Base-by-base conservation (phyloP, 2,888 invertebrate species). In the Alviniconcha strummeri region DNA sequence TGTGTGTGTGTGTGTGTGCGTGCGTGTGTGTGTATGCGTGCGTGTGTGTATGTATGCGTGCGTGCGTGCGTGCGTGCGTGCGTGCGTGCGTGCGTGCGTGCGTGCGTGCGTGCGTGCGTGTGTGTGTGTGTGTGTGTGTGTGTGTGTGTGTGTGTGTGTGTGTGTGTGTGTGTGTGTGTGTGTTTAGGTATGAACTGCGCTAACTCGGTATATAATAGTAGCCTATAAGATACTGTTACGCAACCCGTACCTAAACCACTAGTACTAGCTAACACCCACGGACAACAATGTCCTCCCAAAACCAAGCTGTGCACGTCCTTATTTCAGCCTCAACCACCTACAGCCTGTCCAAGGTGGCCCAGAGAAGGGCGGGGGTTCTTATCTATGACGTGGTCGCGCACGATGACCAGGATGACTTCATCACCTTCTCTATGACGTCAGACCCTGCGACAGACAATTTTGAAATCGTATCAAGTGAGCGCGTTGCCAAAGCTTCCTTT, bases 341-440 rank as follows among this genome's bases (percentile, higher is more conserved):
- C 36, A 36, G 36, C 36, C 36, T 36, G 3, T 36, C 36, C 36
- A 36, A 36, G 36, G 36, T 36, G 36, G 36, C 36, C 36, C 36
- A 36, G 3, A 36, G 36, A 36, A 77, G n/a, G 9, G 76, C 76
- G 4, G 76, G 76, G 2, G 3, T 9, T 11, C 4, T 9, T 1
- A 57, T 77, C 57, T 54, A n/a, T 13, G 76, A 77, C 9, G 57
- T 77, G 57, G 7, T 57, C 36, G 76, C 54, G 13, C 36, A 52
- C 11, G 81, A 81, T 17, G 74, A 57, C 36, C 57, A 81, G 19
- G 60, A 54, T 15, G 81, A 81, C n/a, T 17, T 55, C 36, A 72
- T 81, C 54, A 52, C 60, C 2, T 81, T 36, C 81, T 36, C 81
- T 74, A 81, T 81, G 81, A 71, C 60, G 19, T 36, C 74, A 11